Percentiles rank a stretch among this genome's conserved stretches.
phyloP scores from a whole-genome alignment of 2,797 vertebrate genomes.

The Cyclopterus lumpus region DNA sequence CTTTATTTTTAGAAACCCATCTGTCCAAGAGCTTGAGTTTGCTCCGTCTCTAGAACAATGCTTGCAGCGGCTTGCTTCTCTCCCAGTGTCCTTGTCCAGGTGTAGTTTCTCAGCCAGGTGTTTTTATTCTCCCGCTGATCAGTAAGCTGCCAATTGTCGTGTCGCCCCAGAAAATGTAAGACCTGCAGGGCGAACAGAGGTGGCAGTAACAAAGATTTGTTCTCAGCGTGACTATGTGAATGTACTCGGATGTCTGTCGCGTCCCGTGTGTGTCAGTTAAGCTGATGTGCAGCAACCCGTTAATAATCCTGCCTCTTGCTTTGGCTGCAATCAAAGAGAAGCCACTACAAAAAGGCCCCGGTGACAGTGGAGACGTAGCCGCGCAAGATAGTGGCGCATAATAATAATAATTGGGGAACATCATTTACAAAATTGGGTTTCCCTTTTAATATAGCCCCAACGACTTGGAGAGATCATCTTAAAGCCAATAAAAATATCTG shows the following conservation, averaged over 20 bases:
- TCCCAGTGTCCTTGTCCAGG: conserved; percentile 59
- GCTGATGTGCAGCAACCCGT: conserved; percentile 30
- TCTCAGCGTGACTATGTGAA: conserved; percentile 14
- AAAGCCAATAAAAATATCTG: conserved; percentile 3
- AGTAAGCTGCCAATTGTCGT: conserved; percentile 49
- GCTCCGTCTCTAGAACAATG: conserved; percentile 50
- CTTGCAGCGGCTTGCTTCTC: conserved; percentile 46
- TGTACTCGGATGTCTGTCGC: conserved; percentile 5
- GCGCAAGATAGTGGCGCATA: not conserved
- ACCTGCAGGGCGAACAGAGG: conserved; percentile 19
- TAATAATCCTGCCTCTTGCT: conserved; percentile 27
- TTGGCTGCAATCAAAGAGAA: conserved; percentile 21
- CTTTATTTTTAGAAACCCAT: conserved; percentile 73
- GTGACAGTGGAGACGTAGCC: not conserved
- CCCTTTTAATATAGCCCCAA: conserved; percentile 7
- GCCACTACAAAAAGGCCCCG: not conserved
- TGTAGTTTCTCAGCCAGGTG: conserved; percentile 48
- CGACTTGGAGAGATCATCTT: conserved; percentile 16
- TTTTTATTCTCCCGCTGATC: conserved; percentile 32
- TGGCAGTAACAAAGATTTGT: not conserved
- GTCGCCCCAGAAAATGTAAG: conserved; percentile 43
- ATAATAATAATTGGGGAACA: not conserved
- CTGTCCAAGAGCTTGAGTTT: conserved; percentile 64
- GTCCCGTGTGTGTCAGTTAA: conserved; percentile 19
- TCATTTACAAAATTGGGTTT: not conserved